Evolutionary conservation across 2,113 vertebrate genomes (phyloP).

Genomic region (Lepisosteus osseus): DNA sequence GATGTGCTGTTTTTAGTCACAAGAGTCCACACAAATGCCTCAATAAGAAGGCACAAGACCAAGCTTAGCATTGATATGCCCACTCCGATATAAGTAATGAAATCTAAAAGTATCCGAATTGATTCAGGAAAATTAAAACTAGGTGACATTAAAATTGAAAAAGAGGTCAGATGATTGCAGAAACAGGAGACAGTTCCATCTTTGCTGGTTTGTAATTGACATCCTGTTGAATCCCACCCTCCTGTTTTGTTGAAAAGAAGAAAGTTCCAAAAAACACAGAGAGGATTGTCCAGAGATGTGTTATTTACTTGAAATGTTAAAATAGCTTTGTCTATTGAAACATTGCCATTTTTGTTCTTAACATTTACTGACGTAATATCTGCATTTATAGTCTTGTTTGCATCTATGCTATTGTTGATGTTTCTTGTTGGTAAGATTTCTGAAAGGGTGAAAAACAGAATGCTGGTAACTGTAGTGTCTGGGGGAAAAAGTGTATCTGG

Average conservation of each 20-base stretch:
- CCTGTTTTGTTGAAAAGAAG: conserved; percentile 28
- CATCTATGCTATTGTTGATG: conserved; percentile 1
- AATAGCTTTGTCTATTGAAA: conserved; percentile 46
- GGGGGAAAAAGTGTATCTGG: conserved; percentile 19
- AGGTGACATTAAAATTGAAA: conserved; percentile 82
- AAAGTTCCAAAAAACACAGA: conserved; percentile 78
- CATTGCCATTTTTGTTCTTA: conserved; percentile 32
- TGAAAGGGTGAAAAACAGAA: conserved; percentile 58
- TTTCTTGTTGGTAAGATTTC: conserved; percentile 56
- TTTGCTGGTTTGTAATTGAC: conserved; percentile 24
- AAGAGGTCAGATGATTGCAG: conserved; percentile 76
- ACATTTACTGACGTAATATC: conserved; percentile 64
- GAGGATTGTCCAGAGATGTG: conserved; percentile 34
- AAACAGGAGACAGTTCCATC: conserved; percentile 48
- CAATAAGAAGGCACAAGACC: conserved; percentile 71
- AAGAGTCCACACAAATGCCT: conserved; percentile 68
- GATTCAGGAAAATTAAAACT: neutral
- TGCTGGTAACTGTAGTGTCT: conserved; percentile 49
- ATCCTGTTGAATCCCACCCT: conserved; percentile 62
- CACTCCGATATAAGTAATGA: conserved; percentile 69
- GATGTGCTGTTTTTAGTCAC: conserved; percentile 70
- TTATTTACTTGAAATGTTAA: conserved; percentile 57
- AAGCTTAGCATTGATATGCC: conserved; percentile 74
- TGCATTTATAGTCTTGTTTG: conserved; percentile 45
- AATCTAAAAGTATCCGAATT: conserved; percentile 21